Percentiles rank a stretch among this genome's conserved stretches.
phyloP scores from a whole-genome alignment of 2,797 vertebrate genomes.

The Dicrostonyx torquatus region DNA sequence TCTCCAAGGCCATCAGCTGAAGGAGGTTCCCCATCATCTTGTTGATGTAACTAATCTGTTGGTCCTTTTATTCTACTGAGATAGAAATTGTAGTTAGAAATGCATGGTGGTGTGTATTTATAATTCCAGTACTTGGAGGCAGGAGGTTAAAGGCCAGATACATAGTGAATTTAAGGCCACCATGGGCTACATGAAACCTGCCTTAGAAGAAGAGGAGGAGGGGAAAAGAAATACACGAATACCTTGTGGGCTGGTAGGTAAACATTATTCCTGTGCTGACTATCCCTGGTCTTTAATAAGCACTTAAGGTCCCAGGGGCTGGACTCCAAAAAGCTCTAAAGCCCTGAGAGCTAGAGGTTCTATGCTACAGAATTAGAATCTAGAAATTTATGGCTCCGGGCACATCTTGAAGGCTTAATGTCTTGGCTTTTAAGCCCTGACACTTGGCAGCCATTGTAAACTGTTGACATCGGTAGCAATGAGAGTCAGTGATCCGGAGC shows the following conservation, averaged over 20 bases:
- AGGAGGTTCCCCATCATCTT: not conserved
- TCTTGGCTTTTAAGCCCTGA: not conserved
- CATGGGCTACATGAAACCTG: not conserved
- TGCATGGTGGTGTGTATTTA: not conserved
- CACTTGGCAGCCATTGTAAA: not conserved
- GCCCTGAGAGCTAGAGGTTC: not conserved
- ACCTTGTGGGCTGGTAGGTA: not conserved
- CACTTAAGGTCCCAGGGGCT: not conserved
- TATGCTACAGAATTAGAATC: not conserved
- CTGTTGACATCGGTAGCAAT: not conserved
- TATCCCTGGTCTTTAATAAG: not conserved
- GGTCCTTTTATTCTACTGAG: not conserved
- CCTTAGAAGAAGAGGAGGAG: not conserved
- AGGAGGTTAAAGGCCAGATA: not conserved
- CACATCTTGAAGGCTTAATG: not conserved
- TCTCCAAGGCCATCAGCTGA: too few species aligned
- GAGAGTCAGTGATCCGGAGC: not conserved
- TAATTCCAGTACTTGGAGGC: not conserved
- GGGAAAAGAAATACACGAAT: not conserved
- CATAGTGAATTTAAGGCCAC: not conserved
- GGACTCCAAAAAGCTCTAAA: not conserved
- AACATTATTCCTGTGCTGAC: not conserved
- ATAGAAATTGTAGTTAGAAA: not conserved
- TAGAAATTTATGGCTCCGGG: not conserved
- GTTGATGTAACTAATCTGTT: not conserved